phyloP scores from a whole-genome alignment of 2,888 invertebrate genomes.

The Meghimatium bilineatum region DNA sequence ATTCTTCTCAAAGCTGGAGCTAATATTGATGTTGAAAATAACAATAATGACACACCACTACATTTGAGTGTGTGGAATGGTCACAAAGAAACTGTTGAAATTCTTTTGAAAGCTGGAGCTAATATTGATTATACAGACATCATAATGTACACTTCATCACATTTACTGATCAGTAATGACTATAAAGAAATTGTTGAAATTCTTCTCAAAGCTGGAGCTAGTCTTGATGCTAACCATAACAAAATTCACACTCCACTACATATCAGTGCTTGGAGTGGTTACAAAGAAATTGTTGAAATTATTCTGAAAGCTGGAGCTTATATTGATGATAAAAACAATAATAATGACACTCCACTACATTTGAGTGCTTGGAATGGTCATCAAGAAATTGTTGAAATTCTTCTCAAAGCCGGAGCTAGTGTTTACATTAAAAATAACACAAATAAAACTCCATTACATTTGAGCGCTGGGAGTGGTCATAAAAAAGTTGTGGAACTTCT shows the following conservation, averaged over 20 bases:
- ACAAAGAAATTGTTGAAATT: background rate
- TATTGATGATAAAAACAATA: background rate
- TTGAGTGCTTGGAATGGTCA: background rate
- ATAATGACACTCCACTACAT: background rate
- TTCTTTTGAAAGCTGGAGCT: background rate
- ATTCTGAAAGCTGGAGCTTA: background rate
- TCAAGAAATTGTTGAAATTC: slow-evolving; percentile 2
- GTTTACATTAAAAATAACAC: background rate
- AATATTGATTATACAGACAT: background rate
- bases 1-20: background rate
- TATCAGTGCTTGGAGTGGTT: background rate
- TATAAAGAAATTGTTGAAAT: too few species aligned
- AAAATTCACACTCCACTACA: background rate
- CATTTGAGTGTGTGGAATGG: background rate
- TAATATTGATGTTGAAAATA: background rate
- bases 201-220: background rate
- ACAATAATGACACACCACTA: background rate
- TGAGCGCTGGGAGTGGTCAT: background rate
- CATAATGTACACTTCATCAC: background rate
- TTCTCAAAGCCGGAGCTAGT: background rate
- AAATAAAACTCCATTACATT: background rate
- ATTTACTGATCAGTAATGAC: background rate
- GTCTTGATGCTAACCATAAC: background rate
- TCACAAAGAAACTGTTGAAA: background rate
- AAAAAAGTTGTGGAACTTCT: background rate